A percentile compares a stretch with the other conserved stretches of the same genome.
phyloP scores from a whole-genome alignment of 37 sponge, comb jelly and placozoan species.

The Mnemiopsis leidyi region DNA sequence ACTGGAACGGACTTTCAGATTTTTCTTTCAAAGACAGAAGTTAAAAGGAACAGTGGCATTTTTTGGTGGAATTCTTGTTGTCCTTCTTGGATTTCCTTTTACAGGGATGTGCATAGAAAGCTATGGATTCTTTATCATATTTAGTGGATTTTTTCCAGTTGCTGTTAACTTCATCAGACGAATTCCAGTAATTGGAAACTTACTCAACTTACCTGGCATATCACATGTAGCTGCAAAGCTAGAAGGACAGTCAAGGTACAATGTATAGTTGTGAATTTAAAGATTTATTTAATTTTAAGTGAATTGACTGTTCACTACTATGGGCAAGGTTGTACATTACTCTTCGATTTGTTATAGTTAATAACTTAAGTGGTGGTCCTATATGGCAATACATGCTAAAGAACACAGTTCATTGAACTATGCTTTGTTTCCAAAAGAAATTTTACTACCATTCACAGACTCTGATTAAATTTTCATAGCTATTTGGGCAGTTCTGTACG shows the following conservation, averaged over 20 bases:
- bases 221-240: constrained; percentile 69
- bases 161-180: constrained; percentile 80
- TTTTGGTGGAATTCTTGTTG: constrained; percentile 84
- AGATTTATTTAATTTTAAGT: background rate
- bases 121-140: constrained; percentile 90
- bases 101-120: constrained; percentile 91
- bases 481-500: no score
- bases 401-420: no score
- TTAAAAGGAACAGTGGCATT: constrained; percentile 87
- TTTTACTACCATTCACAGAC: no score
- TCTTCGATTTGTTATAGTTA: no score
- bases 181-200: constrained; percentile 82
- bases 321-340: no score
- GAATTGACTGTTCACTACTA: no score
- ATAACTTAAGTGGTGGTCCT: no score
- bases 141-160: constrained; percentile 89
- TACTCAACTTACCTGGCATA: constrained; percentile 86
- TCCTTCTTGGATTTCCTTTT: constrained; percentile 90
- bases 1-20: constrained; percentile 80
- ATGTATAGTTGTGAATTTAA: background rate
- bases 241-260: constrained; percentile 61
- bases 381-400: no score
- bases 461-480: no score
- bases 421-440: no score
- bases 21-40: constrained; percentile 92